Conservation (phyloP, 2,888 invertebrate genomes). For the Autographa pulchrina region DNA sequence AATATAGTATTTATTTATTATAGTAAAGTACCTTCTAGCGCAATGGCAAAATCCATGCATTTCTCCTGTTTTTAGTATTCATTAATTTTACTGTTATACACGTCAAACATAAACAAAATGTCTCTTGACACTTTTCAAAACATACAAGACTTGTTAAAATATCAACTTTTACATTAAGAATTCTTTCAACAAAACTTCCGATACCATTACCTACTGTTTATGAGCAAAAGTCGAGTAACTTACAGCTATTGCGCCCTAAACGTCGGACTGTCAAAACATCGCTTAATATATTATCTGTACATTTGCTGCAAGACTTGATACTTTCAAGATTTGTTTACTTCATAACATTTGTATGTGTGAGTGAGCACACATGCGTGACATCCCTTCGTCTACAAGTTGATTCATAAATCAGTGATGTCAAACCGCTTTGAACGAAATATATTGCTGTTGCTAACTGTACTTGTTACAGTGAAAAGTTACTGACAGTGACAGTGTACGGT, state of each 20-base stretch:
- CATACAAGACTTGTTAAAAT: slow-evolving; percentile 1
- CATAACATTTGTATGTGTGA: slow-evolving; percentile 15
- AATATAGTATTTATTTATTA: too few species aligned
- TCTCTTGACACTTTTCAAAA: background rate
- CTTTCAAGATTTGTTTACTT: slow-evolving; percentile 40
- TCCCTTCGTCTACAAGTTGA: slow-evolving; percentile 45
- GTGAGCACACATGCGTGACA: slow-evolving; percentile 31
- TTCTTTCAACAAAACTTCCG: slow-evolving; percentile 18
- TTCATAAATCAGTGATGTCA: slow-evolving; percentile 83
- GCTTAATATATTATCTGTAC: slow-evolving; percentile 35
- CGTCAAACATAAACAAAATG: too few species aligned
- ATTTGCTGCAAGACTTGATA: slow-evolving; percentile 24
- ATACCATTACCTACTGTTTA: slow-evolving; percentile 17
- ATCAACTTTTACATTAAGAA: background rate
- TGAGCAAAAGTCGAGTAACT: slow-evolving; percentile 26
- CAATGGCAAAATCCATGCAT: too few species aligned
- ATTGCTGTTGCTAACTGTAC: slow-evolving; percentile 73
- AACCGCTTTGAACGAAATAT: slow-evolving; percentile 76
- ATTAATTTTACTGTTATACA: too few species aligned
- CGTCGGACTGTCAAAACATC: slow-evolving; percentile 41
- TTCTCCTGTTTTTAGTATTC: too few species aligned
- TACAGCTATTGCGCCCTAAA: slow-evolving; percentile 5
- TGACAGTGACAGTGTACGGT: slow-evolving; percentile 22
- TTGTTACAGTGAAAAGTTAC: slow-evolving; percentile 60
- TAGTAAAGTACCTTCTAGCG: too few species aligned